These are phyloP conservation scores for Goniozus legneri DNA, from an alignment of 1,140 invertebrate species.

Conservation along the genomic window DNA sequence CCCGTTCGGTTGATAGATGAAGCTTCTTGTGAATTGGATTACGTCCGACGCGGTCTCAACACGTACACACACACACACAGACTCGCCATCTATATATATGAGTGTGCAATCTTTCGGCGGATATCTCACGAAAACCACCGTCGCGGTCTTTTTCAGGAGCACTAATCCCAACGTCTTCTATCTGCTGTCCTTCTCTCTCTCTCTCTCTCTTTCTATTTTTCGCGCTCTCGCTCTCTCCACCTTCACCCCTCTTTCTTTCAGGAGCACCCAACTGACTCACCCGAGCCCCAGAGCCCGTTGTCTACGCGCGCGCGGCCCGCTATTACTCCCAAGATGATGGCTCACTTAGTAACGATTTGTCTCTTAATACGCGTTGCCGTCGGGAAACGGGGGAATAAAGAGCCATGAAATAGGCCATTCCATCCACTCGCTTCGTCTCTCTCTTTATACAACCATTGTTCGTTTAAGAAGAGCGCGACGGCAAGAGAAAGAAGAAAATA, in stretches of 20 bases:
- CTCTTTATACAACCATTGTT: too few relatives aligned
- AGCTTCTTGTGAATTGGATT: conserved; percentile 17
- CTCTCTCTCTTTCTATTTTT: too few relatives aligned
- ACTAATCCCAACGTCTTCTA: too few relatives aligned
- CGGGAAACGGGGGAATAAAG: background rate
- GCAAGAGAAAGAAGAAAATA: too few relatives aligned
- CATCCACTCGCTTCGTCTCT: too few relatives aligned
- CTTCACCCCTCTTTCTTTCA: too few relatives aligned
- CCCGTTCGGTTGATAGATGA: conserved; percentile 7
- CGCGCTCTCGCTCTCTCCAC: too few relatives aligned
- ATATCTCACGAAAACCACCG: background rate
- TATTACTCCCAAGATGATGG: background rate
- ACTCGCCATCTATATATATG: background rate
- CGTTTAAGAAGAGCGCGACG: background rate
- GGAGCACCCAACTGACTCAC: background rate
- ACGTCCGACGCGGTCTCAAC: background rate
- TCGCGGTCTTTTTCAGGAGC: background rate
- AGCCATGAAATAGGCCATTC: too few relatives aligned
- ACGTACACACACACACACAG: too few relatives aligned
- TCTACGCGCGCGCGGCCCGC: too few relatives aligned
- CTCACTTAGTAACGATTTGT: background rate
- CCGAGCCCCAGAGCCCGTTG: background rate
- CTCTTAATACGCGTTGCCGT: background rate
- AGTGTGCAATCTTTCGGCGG: background rate
- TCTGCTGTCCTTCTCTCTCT: too few relatives aligned